Evolutionary conservation across 2,888 invertebrate species (phyloP).

Genomic region (Odontocerum albicorne): DNA sequence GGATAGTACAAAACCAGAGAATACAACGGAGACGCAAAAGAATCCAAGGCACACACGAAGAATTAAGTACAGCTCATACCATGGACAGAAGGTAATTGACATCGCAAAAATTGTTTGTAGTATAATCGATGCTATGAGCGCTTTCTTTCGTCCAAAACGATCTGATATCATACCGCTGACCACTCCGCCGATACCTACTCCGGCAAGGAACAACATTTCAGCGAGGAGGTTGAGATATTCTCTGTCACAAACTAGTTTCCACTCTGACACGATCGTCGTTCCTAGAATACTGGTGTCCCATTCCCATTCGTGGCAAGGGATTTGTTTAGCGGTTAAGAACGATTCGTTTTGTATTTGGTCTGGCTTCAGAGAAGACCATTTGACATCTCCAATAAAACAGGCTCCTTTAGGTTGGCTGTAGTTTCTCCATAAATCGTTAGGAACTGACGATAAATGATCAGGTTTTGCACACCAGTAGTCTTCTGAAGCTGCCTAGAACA

Average conservation of each 20-base stretch:
- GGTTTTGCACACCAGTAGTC: slow-evolving; percentile 73
- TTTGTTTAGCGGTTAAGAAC: slow-evolving; percentile 41
- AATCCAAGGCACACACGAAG: slow-evolving; percentile 72
- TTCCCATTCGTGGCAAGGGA: slow-evolving; percentile 63
- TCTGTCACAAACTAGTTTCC: slow-evolving; percentile 74
- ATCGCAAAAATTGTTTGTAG: slow-evolving; percentile 70
- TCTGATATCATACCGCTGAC: slow-evolving; percentile 35
- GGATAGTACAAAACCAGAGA: slow-evolving; percentile 77
- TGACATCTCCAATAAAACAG: slow-evolving; percentile 59
- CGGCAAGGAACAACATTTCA: slow-evolving; percentile 76
- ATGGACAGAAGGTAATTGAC: slow-evolving; percentile 69
- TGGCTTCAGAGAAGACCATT: slow-evolving; percentile 44
- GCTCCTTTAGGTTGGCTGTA: slow-evolving; percentile 64
- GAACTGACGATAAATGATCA: slow-evolving; percentile 54
- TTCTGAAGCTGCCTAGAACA: slow-evolving; percentile 56
- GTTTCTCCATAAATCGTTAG: slow-evolving; percentile 65
- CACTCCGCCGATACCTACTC: slow-evolving; percentile 69
- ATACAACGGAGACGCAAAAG: slow-evolving; percentile 80
- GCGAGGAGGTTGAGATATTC: slow-evolving; percentile 69
- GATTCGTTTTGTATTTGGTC: slow-evolving; percentile 39
- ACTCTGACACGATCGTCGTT: slow-evolving; percentile 73
- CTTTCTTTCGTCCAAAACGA: slow-evolving; percentile 72
- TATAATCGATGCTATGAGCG: slow-evolving; percentile 70
- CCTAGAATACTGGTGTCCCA: slow-evolving; percentile 61
- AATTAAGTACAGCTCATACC: slow-evolving; percentile 69